phyloP scores from a whole-genome alignment of 2,797 vertebrate genomes.

The Thunnus albacares region DNA sequence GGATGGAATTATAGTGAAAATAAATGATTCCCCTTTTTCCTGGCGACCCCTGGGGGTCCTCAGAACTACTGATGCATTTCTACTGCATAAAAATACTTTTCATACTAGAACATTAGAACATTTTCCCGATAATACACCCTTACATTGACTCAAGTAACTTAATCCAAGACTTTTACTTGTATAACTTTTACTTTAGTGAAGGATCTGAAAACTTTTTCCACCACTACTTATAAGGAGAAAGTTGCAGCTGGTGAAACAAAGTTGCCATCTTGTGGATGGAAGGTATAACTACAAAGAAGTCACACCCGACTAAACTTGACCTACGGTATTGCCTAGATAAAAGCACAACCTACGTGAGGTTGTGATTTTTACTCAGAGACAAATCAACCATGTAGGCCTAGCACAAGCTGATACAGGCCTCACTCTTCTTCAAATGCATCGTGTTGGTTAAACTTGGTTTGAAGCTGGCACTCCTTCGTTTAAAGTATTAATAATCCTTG shows the following conservation, averaged over 20 bases:
- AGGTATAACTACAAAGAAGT: conserved; percentile 47
- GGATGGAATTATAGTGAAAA: too few species aligned
- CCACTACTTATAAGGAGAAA: background rate
- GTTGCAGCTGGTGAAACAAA: conserved; percentile 25
- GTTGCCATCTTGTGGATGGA: conserved; percentile 69
- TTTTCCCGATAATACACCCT: background rate
- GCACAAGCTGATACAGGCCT: background rate
- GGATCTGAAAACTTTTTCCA: background rate
- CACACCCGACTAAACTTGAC: conserved; percentile 34
- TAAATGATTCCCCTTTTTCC: too few species aligned
- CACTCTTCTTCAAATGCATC: background rate
- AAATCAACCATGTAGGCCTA: background rate
- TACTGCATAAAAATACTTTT: background rate
- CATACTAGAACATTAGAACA: background rate
- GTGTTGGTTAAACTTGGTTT: background rate
- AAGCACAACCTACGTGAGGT: background rate
- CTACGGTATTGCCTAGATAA: fast-evolving
- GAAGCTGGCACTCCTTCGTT: background rate
- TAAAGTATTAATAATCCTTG: background rate
- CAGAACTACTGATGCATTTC: background rate
- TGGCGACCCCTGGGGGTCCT: too few species aligned
- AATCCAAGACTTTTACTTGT: too few species aligned
- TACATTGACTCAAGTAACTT: background rate
- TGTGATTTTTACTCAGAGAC: background rate
- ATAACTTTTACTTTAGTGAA: too few species aligned